phyloP scores from a whole-genome alignment of 2,888 invertebrate species.

The Harpalus rubripes region DNA sequence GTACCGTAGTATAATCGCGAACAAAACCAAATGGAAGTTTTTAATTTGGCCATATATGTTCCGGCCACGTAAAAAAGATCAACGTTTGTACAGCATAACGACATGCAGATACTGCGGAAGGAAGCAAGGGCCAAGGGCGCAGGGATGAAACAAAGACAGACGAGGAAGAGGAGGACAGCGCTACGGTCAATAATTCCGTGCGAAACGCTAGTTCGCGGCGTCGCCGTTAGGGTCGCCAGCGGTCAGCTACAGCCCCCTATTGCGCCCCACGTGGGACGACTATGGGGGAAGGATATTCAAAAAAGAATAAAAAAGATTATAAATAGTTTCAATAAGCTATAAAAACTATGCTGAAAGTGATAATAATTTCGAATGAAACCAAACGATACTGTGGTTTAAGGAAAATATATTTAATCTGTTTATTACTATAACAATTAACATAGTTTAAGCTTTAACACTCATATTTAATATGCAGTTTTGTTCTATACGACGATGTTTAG shows the following conservation, averaged over 20 bases:
- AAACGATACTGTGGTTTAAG: too few relatives aligned
- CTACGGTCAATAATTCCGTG: constrained; percentile 68
- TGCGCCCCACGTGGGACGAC: not conserved
- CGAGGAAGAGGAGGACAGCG: constrained; percentile 27
- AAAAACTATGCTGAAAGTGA: too few relatives aligned
- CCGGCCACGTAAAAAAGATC: constrained; percentile 59
- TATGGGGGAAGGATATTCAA: not conserved
- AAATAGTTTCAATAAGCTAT: not conserved
- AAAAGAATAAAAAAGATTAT: not conserved
- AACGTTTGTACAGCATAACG: constrained; percentile 63
- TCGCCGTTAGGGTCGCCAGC: constrained; percentile 68
- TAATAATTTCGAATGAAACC: too few relatives aligned
- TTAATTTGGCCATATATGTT: constrained; percentile 62
- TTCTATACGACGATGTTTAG: too few relatives aligned
- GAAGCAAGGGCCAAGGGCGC: constrained; percentile 37
- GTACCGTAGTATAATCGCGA: constrained; percentile 25
- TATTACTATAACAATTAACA: too few relatives aligned
- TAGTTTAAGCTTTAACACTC: too few relatives aligned
- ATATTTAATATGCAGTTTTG: too few relatives aligned
- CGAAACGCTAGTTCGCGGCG: constrained; percentile 65
- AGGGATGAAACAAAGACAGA: constrained; percentile 25
- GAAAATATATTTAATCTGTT: too few relatives aligned
- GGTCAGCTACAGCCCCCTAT: constrained; percentile 39
- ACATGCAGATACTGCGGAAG: constrained; percentile 62
- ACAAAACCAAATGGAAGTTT: constrained; percentile 55